These are phyloP conservation scores for Drosophila subsilvestris DNA, from an alignment of 2,888 invertebrate genomes.

Conservation along the genomic window DNA sequence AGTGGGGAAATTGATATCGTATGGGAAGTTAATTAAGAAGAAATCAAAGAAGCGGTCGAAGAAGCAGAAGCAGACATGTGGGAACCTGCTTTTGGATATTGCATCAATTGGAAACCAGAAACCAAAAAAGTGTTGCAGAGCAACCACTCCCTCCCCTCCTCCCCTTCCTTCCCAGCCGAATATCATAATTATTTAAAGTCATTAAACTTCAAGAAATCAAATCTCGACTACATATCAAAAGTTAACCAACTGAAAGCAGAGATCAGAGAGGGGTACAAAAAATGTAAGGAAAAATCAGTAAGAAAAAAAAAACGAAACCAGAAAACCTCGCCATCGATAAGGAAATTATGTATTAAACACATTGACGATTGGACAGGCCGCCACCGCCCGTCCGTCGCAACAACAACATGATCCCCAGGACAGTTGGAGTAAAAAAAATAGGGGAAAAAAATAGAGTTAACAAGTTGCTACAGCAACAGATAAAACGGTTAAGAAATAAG, in stretches of 20 bases:
- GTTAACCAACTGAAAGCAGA: conserved; percentile 30
- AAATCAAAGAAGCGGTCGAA: conserved; percentile 32
- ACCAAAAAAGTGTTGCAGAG: conserved; percentile 69
- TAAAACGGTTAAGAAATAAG: neutral
- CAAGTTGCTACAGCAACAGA: conserved; percentile 61
- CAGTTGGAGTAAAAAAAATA: conserved; percentile 58
- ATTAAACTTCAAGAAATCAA: conserved; percentile 73
- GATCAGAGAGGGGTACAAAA: neutral
- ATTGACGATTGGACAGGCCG: conserved; percentile 66
- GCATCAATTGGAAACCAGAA: conserved; percentile 54
- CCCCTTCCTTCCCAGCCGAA: conserved; percentile 45
- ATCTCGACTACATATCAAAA: conserved; percentile 61
- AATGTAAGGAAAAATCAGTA: neutral
- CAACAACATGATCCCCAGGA: conserved; percentile 67
- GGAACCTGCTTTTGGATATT: conserved; percentile 58
- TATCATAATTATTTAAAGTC: conserved; percentile 73
- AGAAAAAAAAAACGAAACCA: conserved; percentile 34
- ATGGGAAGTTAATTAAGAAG: conserved; percentile 73
- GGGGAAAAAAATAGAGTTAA: conserved; percentile 51
- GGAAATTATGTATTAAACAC: conserved; percentile 79
- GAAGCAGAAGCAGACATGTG: conserved; percentile 37
- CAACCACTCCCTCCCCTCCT: conserved; percentile 18
- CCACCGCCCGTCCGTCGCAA: conserved; percentile 47
- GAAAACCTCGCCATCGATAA: conserved; percentile 59
- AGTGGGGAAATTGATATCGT: conserved; percentile 70